Base-by-base conservation (phyloP, 1,140 invertebrate species). In the Micrasema longulum region DNA sequence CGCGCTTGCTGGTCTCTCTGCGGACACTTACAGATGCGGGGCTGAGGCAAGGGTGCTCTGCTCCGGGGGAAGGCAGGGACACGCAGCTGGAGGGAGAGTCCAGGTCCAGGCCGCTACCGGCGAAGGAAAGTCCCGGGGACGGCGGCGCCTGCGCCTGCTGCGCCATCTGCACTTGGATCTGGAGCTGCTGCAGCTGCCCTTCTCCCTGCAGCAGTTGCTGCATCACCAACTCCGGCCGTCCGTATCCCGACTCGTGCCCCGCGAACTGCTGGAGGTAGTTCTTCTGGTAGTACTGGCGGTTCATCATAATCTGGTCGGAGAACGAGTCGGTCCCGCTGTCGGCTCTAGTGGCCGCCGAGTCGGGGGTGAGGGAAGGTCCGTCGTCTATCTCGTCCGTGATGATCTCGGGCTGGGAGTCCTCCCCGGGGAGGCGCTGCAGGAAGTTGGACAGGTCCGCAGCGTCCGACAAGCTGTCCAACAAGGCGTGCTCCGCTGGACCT, bases 1-100 rank as follows among this genome's bases (percentile, higher is more conserved):
- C 80, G 31, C 38, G 35, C 84, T 78, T 77, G 81, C 81, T 83
- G 82, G 85, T 78, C 88, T 88, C 83, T 79, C 86, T 81, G 77
- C 85, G 69, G 82, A 87, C 80, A 87, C 88, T 88, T 76, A 90
- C 89, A 71, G 88, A 89, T 70, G 88, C 87, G 55, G 91, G 90
- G 76, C 86, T 83, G 77, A 88, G 86, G 75, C 90, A 78, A 76
- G 85, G 57, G 77, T 88, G 76, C 78, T 90, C 91, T 1, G 89
- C 87, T 62, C 89, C 89, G 0, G 91, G 92, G 53, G 92, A 93
- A 0, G 93, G 92, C 52, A 94, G 81, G 52, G 92, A 93, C 78
- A 93, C 89, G 22, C 57, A 63, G 57, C 57, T 63, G 36, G 91
- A 92, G 36, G 89, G 91, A 7, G 91, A 93, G 78, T 93, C 92